Conservation (phyloP, 2,113 vertebrate genomes). For the Rhinolophus sinicus region DNA sequence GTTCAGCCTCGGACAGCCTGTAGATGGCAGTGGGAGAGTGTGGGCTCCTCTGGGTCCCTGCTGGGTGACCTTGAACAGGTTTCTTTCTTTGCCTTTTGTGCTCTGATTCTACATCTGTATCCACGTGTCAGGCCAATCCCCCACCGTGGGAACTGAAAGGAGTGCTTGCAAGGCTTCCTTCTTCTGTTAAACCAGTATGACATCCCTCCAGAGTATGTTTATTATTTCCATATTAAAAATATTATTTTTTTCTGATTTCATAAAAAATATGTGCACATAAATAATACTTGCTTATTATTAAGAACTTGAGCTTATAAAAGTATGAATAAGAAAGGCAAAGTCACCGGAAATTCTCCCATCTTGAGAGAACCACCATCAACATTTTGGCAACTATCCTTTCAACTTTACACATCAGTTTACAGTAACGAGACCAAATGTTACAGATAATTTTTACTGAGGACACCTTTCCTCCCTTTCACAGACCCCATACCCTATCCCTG, state of each 20-base stretch:
- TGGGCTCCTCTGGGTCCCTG: not conserved
- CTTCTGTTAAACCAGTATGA: not conserved
- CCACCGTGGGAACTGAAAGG: not conserved
- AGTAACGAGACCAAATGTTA: not conserved
- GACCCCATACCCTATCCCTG: not conserved
- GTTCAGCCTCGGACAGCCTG: not conserved
- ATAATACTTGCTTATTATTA: not conserved
- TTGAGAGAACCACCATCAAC: not conserved
- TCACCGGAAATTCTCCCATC: not conserved
- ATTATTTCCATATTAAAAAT: constrained; percentile 48
- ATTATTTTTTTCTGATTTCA: not conserved
- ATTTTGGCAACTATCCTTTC: not conserved
- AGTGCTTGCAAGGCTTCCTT: not conserved
- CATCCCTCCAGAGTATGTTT: not conserved
- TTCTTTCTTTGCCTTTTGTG: constrained; percentile 5
- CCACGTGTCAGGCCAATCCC: not conserved
- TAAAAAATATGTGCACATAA: constrained; percentile 28
- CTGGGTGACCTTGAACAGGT: not conserved
- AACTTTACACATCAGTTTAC: not conserved
- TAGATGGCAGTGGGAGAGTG: not conserved
- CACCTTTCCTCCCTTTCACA: not conserved
- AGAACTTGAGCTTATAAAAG: constrained; percentile 10
- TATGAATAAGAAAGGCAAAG: not conserved
- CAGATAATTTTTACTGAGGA: not conserved
- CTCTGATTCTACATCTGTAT: not conserved